phyloP scores from a whole-genome alignment of 2,113 vertebrate species.

The Rhagologus leucostigma region DNA sequence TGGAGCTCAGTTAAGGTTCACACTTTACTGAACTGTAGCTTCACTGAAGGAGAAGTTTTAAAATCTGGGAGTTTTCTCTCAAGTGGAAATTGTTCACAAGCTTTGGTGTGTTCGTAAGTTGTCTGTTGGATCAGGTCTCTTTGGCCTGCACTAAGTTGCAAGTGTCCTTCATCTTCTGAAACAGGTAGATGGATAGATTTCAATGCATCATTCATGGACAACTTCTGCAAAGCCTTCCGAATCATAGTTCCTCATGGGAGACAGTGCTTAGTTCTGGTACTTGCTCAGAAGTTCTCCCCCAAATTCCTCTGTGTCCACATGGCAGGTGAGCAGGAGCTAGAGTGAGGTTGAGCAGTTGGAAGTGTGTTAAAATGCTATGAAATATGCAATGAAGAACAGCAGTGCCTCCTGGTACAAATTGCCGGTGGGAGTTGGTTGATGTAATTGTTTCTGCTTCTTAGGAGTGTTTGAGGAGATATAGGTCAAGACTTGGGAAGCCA shows the following conservation, averaged over 20 bases:
- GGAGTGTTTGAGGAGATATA: background rate
- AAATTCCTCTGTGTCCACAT: background rate
- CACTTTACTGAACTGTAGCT: background rate
- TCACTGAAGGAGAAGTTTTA: background rate
- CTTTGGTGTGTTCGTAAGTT: background rate
- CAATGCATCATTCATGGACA: background rate
- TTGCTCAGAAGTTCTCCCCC: background rate
- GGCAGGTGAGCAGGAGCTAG: background rate
- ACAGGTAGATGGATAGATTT: background rate
- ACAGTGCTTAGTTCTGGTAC: background rate
- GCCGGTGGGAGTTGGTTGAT: background rate
- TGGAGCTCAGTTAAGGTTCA: background rate
- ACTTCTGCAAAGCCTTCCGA: background rate
- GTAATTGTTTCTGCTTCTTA: background rate
- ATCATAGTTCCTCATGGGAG: accelerated
- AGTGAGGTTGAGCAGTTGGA: background rate
- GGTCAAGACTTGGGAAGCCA: background rate
- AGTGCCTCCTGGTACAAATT: background rate
- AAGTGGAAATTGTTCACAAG: background rate
- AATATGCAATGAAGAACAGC: background rate
- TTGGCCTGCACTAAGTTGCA: background rate
- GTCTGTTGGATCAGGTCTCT: background rate
- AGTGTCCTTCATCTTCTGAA: background rate
- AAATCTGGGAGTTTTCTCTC: background rate
- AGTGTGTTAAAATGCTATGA: background rate